phyloP scores from a whole-genome alignment of 1,140 invertebrate genomes.

The Drosophila baimaii region DNA sequence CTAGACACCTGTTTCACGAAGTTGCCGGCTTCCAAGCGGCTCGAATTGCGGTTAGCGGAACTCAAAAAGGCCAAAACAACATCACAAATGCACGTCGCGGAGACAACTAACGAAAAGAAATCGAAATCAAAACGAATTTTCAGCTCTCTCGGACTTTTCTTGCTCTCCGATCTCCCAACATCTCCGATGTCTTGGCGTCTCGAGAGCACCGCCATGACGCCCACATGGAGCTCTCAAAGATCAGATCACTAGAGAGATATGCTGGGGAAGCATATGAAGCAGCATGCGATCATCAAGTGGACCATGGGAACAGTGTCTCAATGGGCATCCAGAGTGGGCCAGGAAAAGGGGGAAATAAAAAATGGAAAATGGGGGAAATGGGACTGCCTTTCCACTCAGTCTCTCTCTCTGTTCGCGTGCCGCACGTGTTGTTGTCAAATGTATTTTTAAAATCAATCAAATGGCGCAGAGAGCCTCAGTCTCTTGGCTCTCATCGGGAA shows the following conservation, averaged over 20 bases:
- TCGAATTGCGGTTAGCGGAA: constrained; percentile 49
- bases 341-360: neutral
- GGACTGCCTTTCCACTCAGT: too few species aligned
- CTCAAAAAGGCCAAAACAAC: constrained; percentile 63
- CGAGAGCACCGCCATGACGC: constrained; percentile 25
- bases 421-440: constrained; percentile 68
- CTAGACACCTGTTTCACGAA: constrained; percentile 69
- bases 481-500: constrained; percentile 15
- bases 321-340: constrained; percentile 7
- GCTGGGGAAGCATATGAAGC: constrained; percentile 4
- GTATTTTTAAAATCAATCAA: constrained; percentile 82
- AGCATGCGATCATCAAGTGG: constrained; percentile 30
- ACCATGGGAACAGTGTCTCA: constrained; percentile 17
- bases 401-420: constrained; percentile 31
- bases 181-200: constrained; percentile 36
- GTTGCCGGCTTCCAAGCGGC: constrained; percentile 36
- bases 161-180: constrained; percentile 6
- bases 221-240: constrained; percentile 34
- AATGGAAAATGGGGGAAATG: constrained; percentile 29
- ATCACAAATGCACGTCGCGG: constrained; percentile 74
- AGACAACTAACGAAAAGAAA: constrained; percentile 69
- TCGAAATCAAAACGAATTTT: constrained; percentile 52
- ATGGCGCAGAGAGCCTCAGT: constrained; percentile 26
- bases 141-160: constrained; percentile 27
- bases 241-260: constrained; percentile 33